A percentile compares a stretch with the other conserved stretches of the same genome.
Conservation (phyloP, 2,113 vertebrate species). For the Tupaia tana region DNA sequence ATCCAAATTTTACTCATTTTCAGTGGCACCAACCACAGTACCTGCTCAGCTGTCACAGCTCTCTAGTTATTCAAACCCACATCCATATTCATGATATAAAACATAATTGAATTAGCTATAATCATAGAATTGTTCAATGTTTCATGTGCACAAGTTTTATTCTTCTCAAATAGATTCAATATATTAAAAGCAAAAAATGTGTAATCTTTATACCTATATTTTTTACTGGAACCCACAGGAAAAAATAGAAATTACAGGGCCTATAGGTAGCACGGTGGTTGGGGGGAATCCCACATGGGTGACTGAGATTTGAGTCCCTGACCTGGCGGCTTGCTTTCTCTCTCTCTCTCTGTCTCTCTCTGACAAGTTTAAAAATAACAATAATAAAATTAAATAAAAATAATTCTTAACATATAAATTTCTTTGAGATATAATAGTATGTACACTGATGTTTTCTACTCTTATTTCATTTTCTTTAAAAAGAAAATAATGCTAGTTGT, state of each 20-base stretch:
- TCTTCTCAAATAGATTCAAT: background rate
- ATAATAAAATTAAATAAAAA: too few species aligned
- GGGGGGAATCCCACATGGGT: too few species aligned
- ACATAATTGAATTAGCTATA: background rate
- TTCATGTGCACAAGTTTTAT: background rate
- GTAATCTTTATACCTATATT: background rate
- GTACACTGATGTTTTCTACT: background rate
- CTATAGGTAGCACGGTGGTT: too few species aligned
- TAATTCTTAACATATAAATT: background rate
- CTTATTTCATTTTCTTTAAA: constrained; percentile 12
- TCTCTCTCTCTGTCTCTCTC: too few species aligned
- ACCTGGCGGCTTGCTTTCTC: too few species aligned
- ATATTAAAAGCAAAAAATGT: background rate
- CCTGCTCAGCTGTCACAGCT: background rate
- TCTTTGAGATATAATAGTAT: background rate
- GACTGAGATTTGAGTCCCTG: too few species aligned
- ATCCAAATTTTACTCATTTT: background rate
- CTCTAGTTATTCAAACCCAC: background rate
- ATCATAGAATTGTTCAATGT: background rate
- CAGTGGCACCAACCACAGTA: background rate
- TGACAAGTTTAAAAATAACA: too few species aligned
- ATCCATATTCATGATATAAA: background rate
- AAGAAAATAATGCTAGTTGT: constrained; percentile 10
- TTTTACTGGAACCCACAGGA: background rate
- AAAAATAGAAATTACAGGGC: background rate